Evolutionary conservation across 2,888 invertebrate genomes (phyloP).

Genomic region (Therioaphis trifolii): DNA sequence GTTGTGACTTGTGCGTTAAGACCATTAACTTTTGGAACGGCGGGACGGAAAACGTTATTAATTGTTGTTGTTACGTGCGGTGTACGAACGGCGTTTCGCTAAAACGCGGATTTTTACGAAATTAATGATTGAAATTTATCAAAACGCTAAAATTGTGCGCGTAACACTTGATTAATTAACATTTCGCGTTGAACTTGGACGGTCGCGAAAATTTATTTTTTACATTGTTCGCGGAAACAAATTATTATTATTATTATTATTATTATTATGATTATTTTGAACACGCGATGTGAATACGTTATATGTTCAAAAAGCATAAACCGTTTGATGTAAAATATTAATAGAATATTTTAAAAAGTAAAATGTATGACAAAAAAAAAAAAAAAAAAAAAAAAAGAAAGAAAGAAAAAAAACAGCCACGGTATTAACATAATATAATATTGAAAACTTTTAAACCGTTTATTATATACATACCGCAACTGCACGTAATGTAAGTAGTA

Average conservation of each 20-base stretch:
- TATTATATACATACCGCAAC: neutral
- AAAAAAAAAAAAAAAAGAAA: too few species aligned
- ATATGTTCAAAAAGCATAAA: neutral
- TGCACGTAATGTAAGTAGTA: neutral
- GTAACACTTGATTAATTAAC: neutral
- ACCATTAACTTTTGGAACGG: neutral
- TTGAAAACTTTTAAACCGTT: too few species aligned
- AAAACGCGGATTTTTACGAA: neutral
- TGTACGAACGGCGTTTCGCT: neutral
- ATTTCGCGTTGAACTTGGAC: neutral
- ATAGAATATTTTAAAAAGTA: neutral
- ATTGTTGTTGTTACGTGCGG: constrained; percentile 21
- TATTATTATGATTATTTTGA: too few species aligned
- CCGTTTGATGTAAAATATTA: neutral
- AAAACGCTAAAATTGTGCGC: neutral
- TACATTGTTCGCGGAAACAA: neutral
- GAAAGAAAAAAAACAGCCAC: neutral
- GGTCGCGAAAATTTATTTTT: too few species aligned
- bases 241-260: too few species aligned
- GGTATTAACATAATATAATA: too few species aligned
- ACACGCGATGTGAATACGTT: neutral
- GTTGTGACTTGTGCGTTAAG: neutral
- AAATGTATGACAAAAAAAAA: too few species aligned
- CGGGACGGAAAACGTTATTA: constrained; percentile 25
- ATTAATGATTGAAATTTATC: constrained; percentile 5